Base-by-base conservation (phyloP, 2,113 vertebrate species). In the Misgurnus anguillicaudatus region DNA sequence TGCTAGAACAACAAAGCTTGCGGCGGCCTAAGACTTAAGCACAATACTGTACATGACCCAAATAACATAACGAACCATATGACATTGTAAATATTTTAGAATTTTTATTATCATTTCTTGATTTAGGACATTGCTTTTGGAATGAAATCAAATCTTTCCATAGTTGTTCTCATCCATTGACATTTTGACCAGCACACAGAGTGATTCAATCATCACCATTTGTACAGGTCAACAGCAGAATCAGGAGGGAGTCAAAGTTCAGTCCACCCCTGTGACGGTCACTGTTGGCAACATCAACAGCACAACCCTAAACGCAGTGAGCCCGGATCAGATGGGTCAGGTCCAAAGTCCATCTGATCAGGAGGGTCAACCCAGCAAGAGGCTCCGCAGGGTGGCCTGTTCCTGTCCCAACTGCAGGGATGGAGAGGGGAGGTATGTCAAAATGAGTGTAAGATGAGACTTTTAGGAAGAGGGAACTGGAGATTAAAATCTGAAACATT, bases 371-470 rank as follows among this genome's bases (percentile, higher is more conserved):
- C 95, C 97, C 60, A 96, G 96, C 90, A 99, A 99, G 91, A 94
- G 96, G 84, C 87, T 98, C 9, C 94, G 96, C 79, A 94, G 98
- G 78, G 97, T 99, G 74, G 97, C 98, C 84, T 99, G 98, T 84
- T 98, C 97, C 0, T 99, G 98, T 89, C 98, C 98, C 71, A 99
- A 99, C 88, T 99, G 98, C 91, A 95, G 97, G 87, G 98, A 99
- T 75, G 96, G 97, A 86, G 98, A 99, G 89, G 96, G 96, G 89
- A 98, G 97, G 97, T 97, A 94, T 81, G 73, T 45, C 51, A 4
- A 17, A 39, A 39, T 13, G 69, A 57, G 38, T 41, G 38, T 14
- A 31, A 48, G 14, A 8, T 5, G 45, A 51, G 7, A 31, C 3
- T 13, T 45, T 48, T 16, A 14, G 4, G 6, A 53, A 69, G 24